Evolutionary conservation across 2,888 invertebrate genomes (phyloP).

Genomic region (Nymphalis polychloros): DNA sequence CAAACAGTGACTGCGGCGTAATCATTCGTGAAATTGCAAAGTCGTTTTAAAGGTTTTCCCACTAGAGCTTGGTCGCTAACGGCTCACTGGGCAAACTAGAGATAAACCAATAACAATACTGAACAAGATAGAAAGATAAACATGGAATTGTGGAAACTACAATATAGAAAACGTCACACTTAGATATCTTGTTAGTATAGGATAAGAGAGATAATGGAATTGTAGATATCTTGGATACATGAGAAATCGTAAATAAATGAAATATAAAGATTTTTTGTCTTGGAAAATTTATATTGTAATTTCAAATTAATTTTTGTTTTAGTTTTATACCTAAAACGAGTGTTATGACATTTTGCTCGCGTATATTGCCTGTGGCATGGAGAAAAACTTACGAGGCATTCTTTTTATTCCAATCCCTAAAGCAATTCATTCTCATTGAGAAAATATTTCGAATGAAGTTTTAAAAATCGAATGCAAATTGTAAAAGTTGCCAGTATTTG

Average conservation of each 20-base stretch:
- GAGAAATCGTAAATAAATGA: too few species aligned
- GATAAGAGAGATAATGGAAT: conserved; percentile 12
- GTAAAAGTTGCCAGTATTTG: background rate
- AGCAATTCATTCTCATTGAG: background rate
- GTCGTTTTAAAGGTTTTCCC: conserved; percentile 31
- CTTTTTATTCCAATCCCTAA: background rate
- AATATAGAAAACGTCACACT: conserved; percentile 10
- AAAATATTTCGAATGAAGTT: background rate
- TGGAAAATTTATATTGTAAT: too few species aligned
- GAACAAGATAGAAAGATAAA: conserved; percentile 29
- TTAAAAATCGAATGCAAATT: conserved; percentile 1
- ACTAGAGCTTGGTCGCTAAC: conserved; percentile 27
- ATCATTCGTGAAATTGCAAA: conserved; percentile 39
- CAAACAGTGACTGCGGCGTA: conserved; percentile 31
- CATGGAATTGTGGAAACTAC: conserved; percentile 21
- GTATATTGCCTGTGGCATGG: too few species aligned
- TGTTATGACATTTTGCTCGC: too few species aligned
- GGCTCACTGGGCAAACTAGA: conserved; percentile 32
- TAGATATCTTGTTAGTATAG: conserved; percentile 19
- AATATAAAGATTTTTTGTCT: too few species aligned
- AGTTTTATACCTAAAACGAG: too few species aligned
- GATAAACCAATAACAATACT: conserved; percentile 34
- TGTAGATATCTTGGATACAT: background rate
- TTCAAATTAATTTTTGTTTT: too few species aligned
- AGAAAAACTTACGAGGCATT: background rate